Conservation (phyloP, 2,888 invertebrate species). For the Stenodera caucasica region DNA sequence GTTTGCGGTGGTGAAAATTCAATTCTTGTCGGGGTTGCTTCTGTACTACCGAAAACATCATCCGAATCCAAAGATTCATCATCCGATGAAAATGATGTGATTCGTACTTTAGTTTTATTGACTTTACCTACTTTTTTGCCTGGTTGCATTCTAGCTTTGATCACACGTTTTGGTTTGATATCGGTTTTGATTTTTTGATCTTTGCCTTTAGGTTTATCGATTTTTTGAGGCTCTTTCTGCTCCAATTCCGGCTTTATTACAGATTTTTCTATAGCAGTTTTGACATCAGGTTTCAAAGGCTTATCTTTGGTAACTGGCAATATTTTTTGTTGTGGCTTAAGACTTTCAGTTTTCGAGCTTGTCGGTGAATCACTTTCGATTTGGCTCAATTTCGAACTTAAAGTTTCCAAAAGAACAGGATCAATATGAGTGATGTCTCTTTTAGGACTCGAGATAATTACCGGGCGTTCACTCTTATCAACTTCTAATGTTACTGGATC, state of each 20-base stretch:
- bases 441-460: slow-evolving; percentile 70
- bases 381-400: slow-evolving; percentile 73
- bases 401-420: slow-evolving; percentile 65
- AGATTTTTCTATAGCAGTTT: slow-evolving; percentile 29
- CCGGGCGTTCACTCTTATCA: slow-evolving; percentile 63
- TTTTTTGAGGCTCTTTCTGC: slow-evolving; percentile 36
- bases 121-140: slow-evolving; percentile 64
- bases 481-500: slow-evolving; percentile 73
- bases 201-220: slow-evolving; percentile 49
- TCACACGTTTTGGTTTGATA: slow-evolving; percentile 64
- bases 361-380: slow-evolving; percentile 77
- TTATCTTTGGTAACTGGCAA: slow-evolving; percentile 39
- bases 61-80: slow-evolving; percentile 77
- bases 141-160: slow-evolving; percentile 66
- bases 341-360: slow-evolving; percentile 72
- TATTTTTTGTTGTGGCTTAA: slow-evolving; percentile 52
- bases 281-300: slow-evolving; percentile 35
- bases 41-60: slow-evolving; percentile 75
- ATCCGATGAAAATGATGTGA: slow-evolving; percentile 75
- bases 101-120: slow-evolving; percentile 69
- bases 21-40: slow-evolving; percentile 70
- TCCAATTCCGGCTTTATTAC: slow-evolving; percentile 38
- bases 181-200: slow-evolving; percentile 63
- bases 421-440: slow-evolving; percentile 73
- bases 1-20: slow-evolving; percentile 78